A percentile compares a stretch with the other conserved stretches of the same genome.
phyloP scores from a whole-genome alignment of 1,140 invertebrate species.

The Eufriesea mexicana region DNA sequence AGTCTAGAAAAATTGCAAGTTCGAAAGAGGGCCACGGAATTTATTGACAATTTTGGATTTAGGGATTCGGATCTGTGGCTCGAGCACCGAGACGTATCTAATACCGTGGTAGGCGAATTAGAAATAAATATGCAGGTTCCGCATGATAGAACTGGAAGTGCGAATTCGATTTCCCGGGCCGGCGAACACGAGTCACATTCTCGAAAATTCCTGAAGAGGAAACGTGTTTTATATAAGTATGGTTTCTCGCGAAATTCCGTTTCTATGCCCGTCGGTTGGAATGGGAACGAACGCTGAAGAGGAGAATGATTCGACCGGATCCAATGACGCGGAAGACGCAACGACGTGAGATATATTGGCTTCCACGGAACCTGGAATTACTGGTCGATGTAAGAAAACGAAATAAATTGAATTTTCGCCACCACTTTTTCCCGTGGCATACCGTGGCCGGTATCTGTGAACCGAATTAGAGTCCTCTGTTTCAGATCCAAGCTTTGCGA shows the following conservation, averaged over 20 bases:
- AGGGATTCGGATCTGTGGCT: neutral
- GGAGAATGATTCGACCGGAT: conserved; percentile 56
- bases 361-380: conserved; percentile 19
- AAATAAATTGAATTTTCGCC: conserved; percentile 23
- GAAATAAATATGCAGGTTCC: conserved; percentile 37
- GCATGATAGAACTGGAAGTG: conserved; percentile 28
- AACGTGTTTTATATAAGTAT: conserved; percentile 46
- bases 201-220: conserved; percentile 48
- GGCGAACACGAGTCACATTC: conserved; percentile 35
- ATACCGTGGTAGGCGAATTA: neutral
- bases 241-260: conserved; percentile 44
- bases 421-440: no score
- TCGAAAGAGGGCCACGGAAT: no score
- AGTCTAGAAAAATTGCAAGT: no score
- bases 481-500: neutral
- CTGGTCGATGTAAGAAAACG: conserved; percentile 16
- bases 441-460: neutral
- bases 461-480: neutral
- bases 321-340: conserved; percentile 62
- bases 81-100: neutral
- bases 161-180: conserved; percentile 55
- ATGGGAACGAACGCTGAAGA: conserved; percentile 31
- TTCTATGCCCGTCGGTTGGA: neutral
- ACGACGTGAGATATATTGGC: conserved; percentile 52
- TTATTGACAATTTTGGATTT: neutral